Evolutionary conservation across 1,140 invertebrate genomes (phyloP), one percentile per base, ranked within the genome.

Genomic region (Drosophila miranda): DNA sequence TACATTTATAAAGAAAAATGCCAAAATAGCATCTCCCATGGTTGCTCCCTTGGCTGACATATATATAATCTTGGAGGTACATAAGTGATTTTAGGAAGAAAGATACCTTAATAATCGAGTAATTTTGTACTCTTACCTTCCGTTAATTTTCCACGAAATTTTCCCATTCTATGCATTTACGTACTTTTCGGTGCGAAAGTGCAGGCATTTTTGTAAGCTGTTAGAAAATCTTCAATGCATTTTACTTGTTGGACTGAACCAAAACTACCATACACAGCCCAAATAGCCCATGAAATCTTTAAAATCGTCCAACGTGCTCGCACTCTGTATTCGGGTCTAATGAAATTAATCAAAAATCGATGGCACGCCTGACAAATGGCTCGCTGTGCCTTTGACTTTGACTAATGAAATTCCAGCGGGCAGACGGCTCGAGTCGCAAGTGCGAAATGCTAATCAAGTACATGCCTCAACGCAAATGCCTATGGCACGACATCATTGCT

Each of bases 391-490:
- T 86, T 77, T 80, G 80, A 84, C 80, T 84, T 80, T 80, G 80
- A 86, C 80, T 86, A 84, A 84, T 84, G 77, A 70, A 84, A 86
- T 86, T 77, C 56, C 55, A 69, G 59, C 44, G 21, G 50, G 28
- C 34, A 38, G 34, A 11, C 9, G 7, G 13, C 9, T 30, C 6
- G 28, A 8, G 7, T 30, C 28, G 28, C 34, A 38, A 38, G 34
- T 38, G 46, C 43, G 21, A 63, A 51, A 75, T 68, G 44, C 75
- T 61, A 48, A 19, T 19, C 45, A 69, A 76, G 73, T 76, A 76
- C 79, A 76, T 84, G 67, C 72, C 69, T 73, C 41, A 75, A 30
- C 34, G 11, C 34, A 13, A 38, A 38, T 13, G 34, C 3, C 34
- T 1, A 4, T 5, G 34, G 34, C 9, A n/a, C 11, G 54, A 34